phyloP scores from a whole-genome alignment of 2,888 invertebrate species.

The Ectropis crepuscularia region DNA sequence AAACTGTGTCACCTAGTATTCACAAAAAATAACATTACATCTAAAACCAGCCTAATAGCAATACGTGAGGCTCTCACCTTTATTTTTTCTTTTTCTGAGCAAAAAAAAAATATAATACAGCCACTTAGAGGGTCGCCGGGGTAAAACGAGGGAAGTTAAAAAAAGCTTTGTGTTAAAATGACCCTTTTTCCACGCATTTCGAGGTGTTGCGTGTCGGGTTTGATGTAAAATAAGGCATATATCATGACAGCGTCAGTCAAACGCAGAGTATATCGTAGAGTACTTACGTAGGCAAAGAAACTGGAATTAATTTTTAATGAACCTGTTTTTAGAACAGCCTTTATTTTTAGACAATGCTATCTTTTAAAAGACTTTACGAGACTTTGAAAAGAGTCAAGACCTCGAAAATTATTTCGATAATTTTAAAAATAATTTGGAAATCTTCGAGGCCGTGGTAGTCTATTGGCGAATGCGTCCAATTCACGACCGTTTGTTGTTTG shows the following conservation, averaged over 20 bases:
- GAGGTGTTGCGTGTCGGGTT: conserved; percentile 45
- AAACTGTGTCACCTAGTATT: conserved; percentile 1
- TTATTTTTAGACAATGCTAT: too few species aligned
- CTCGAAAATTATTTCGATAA: too few species aligned
- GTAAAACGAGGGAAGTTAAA: conserved; percentile 46
- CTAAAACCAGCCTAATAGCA: conserved; percentile 40
- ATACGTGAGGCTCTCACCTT: conserved; percentile 45
- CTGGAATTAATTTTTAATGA: too few species aligned
- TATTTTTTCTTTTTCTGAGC: conserved; percentile 25
- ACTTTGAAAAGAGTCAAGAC: too few species aligned
- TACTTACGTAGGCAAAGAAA: too few species aligned
- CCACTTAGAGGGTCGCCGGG: conserved; percentile 47
- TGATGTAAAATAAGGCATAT: conserved; percentile 31
- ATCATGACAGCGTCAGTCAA: conserved; percentile 17
- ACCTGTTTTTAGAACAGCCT: too few species aligned
- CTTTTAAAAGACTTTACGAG: too few species aligned
- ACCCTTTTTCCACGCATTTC: conserved; percentile 45
- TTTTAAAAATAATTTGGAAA: too few species aligned
- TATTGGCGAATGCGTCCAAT: too few species aligned
- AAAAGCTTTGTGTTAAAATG: conserved; percentile 51
- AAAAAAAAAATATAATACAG: conserved; percentile 45
- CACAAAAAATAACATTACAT: conserved; percentile 37
- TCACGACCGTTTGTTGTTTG: too few species aligned
- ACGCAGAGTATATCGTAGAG: too few species aligned
- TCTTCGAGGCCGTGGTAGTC: too few species aligned